Evolutionary conservation across 1,140 invertebrate genomes (phyloP), one percentile per base, ranked within the genome.

Genomic region (Drosophila sulfurigaster): DNA sequence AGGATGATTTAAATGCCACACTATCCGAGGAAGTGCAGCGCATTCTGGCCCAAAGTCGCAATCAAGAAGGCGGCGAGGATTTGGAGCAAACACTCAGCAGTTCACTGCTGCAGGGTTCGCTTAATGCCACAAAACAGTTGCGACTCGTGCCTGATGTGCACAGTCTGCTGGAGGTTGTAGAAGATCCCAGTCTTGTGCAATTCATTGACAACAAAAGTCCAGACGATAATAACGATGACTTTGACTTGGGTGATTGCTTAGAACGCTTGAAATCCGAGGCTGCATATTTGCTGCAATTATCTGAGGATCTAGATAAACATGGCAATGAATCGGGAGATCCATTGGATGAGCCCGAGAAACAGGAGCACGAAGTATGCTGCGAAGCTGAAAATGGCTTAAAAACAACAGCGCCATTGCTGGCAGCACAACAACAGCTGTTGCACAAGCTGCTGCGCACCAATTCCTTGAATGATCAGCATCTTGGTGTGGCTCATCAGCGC

Each of bases 1-100:
- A 97, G 92, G 95, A 96, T 82, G 96, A 96, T 92, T 91, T 96
- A 5, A 97, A 96, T 90, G 95, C 94, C 56, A 96, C 95, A 1
- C 91, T 97, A 13, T 94, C 96, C 0, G 94, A 94, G 38, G 94
- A 96, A 81, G 93, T 96, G 59, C 91, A 92, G 20, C 88, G 91
- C 28, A 72, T 92, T n/a, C 45, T 88, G 2, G 54, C 76, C 2
- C 75, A 80, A 1, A 90, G 75, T 60, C 91, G 91, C 13, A 90
- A 75, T 28, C 78, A 82, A 2, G 91, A 92, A 32, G 74, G 13
- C 0, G 78, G 67, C 16, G 85, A 91, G 5, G 78, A 86, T 5
- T 28, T 81, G 41, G 85, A 91, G 28, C 63, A 79, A 2, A 77
- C 82, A 1, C 57, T 89, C 8, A 79, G 81, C 13, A 76, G 81